Percentiles rank a stretch among this genome's conserved stretches.
Evolutionary conservation across 1,140 invertebrate species (phyloP).

Genomic region (Drosophila azteca): DNA sequence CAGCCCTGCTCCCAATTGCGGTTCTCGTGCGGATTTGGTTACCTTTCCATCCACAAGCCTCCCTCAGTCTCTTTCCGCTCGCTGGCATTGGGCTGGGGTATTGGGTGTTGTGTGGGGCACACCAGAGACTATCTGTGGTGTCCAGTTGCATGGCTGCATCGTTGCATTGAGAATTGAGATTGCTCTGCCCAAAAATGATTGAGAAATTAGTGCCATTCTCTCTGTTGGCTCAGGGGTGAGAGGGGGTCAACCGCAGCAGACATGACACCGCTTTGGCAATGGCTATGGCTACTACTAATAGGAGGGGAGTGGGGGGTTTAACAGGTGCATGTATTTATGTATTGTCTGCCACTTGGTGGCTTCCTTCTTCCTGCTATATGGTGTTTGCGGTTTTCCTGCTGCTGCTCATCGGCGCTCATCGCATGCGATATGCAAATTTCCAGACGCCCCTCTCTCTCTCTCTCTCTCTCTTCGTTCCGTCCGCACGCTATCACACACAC

Average conservation of each 20-base stretch:
- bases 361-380: conserved; percentile 66
- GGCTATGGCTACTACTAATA: conserved; percentile 38
- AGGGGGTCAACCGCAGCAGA: conserved; percentile 32
- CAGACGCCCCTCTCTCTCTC: neutral
- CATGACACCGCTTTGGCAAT: conserved; percentile 3
- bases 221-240: neutral
- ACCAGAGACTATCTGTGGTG: conserved; percentile 2
- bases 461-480: neutral
- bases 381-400: conserved; percentile 66
- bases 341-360: conserved; percentile 32
- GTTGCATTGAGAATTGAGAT: neutral
- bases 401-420: conserved; percentile 21
- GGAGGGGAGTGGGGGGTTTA: conserved; percentile 4
- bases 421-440: conserved; percentile 76
- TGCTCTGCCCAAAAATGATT: neutral
- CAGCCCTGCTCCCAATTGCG: conserved; percentile 44
- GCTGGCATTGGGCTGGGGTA: conserved; percentile 40
- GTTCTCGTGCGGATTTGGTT: conserved; percentile 30
- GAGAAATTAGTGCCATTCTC: conserved; percentile 5
- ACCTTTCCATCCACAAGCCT: conserved; percentile 5
- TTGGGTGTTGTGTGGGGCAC: conserved; percentile 34
- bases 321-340: conserved; percentile 9
- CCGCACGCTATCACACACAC: neutral
- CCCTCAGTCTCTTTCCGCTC: conserved; percentile 21
- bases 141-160: conserved; percentile 18